These are phyloP conservation scores for Drosophila malerkotliana DNA, from an alignment of 1,140 invertebrate species.

Conservation along the genomic window DNA sequence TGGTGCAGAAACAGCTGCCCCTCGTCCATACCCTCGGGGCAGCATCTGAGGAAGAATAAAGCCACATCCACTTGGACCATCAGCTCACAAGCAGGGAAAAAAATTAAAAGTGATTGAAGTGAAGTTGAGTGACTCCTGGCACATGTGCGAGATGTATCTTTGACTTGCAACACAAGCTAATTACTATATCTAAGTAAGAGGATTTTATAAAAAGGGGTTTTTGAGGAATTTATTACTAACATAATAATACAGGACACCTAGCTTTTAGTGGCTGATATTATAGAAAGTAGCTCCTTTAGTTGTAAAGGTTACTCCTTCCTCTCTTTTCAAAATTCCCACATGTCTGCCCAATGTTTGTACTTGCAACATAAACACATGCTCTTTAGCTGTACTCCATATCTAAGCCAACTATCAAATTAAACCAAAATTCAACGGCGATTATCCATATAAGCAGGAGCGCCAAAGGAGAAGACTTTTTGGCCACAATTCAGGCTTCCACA, in stretches of 20 bases:
- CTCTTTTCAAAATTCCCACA: background rate
- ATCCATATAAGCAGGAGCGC: conserved; percentile 29
- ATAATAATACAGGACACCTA: too few relatives aligned
- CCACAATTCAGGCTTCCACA: conserved; percentile 18
- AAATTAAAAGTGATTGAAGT: conserved; percentile 20
- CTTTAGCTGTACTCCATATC: background rate
- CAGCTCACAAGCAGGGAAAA: background rate
- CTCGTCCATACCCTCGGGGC: background rate
- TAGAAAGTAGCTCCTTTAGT: background rate
- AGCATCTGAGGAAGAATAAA: background rate
- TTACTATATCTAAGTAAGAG: conserved; percentile 26
- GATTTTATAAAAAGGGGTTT: background rate
- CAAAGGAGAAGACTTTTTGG: background rate
- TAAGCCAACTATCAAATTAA: conserved; percentile 14
- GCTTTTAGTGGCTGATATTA: too few relatives aligned
- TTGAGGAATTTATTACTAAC: background rate
- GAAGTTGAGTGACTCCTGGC: conserved; percentile 36
- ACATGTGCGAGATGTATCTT: conserved; percentile 24
- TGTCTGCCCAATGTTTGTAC: conserved; percentile 1
- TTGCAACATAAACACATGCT: background rate
- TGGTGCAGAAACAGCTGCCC: conserved; percentile 23
- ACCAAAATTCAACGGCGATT: conserved; percentile 20
- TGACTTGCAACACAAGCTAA: conserved; percentile 6
- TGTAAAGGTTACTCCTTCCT: background rate
- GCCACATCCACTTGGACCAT: conserved; percentile 19